Evolutionary conservation across 2,797 vertebrate species (phyloP).

Genomic region (Oreonectes daqikongensis): DNA sequence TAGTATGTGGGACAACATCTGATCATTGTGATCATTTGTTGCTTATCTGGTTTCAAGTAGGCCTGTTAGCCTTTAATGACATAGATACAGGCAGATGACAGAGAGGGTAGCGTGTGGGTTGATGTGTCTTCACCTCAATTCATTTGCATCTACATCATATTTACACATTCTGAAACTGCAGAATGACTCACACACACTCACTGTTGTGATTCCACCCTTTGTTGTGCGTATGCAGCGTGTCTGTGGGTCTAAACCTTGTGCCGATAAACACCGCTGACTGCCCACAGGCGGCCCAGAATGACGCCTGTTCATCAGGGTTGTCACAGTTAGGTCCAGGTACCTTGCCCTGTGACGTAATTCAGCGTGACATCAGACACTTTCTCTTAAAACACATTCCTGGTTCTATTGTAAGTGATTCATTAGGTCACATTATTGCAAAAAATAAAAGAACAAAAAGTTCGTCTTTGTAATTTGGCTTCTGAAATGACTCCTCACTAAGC

Average conservation of each 20-base stretch:
- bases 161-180: slow-evolving; percentile 85
- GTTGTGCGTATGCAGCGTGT: slow-evolving; percentile 42
- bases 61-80: slow-evolving; percentile 18
- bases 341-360: not conserved
- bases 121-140: slow-evolving; percentile 43
- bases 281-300: slow-evolving; percentile 41
- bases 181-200: slow-evolving; percentile 82
- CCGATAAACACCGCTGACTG: slow-evolving; percentile 31
- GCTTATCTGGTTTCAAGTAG: slow-evolving; percentile 7
- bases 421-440: not conserved
- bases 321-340: not conserved
- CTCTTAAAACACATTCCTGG: not conserved
- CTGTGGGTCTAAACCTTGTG: slow-evolving; percentile 59
- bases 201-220: slow-evolving; percentile 37
- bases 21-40: not conserved
- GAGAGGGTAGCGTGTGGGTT: slow-evolving; percentile 39
- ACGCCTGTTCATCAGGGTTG: slow-evolving; percentile 15
- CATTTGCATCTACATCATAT: slow-evolving; percentile 80
- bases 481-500: not conserved
- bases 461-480: not conserved
- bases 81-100: slow-evolving; percentile 16
- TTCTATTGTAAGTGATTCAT: not conserved
- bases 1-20: not conserved
- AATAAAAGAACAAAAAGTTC: not conserved
- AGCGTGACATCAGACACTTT: not conserved